A percentile compares a stretch with the other conserved stretches of the same genome.
These are phyloP conservation scores for Adelphocoris suturalis DNA, from an alignment of 2,888 invertebrate genomes.

Conservation along the genomic window DNA sequence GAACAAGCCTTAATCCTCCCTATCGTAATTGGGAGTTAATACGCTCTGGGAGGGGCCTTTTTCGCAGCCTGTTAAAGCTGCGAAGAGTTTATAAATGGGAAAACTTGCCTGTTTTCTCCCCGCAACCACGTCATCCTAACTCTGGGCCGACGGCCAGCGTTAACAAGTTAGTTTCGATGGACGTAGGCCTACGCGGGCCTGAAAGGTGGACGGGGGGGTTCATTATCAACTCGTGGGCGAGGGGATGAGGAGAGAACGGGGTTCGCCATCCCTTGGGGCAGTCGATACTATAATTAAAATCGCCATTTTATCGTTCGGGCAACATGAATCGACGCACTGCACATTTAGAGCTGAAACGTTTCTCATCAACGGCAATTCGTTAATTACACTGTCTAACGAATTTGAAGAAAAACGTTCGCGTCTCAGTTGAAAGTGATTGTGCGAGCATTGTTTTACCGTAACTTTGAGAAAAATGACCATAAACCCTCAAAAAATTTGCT, in stretches of 20 bases:
- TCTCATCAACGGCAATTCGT: no score
- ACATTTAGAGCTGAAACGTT: no score
- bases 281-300: background rate
- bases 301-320: background rate
- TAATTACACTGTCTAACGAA: no score
- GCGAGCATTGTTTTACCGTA: no score
- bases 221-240: background rate
- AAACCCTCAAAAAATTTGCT: no score
- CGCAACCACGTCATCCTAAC: background rate
- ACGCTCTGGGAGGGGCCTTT: background rate
- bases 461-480: no score
- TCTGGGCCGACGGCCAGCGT: background rate
- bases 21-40: conserved; percentile 1
- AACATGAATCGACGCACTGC: background rate
- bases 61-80: background rate
- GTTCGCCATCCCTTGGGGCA: background rate
- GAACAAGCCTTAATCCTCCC: background rate
- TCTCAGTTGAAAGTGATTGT: no score
- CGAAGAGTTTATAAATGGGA: background rate
- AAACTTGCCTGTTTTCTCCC: background rate
- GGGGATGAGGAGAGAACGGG: background rate
- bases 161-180: background rate
- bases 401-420: no score
- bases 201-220: background rate
- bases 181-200: background rate